Percentiles rank a stretch among this genome's conserved stretches.
These are phyloP conservation scores for Volucella bombylans DNA, from an alignment of 2,888 invertebrate genomes.

Conservation along the genomic window DNA sequence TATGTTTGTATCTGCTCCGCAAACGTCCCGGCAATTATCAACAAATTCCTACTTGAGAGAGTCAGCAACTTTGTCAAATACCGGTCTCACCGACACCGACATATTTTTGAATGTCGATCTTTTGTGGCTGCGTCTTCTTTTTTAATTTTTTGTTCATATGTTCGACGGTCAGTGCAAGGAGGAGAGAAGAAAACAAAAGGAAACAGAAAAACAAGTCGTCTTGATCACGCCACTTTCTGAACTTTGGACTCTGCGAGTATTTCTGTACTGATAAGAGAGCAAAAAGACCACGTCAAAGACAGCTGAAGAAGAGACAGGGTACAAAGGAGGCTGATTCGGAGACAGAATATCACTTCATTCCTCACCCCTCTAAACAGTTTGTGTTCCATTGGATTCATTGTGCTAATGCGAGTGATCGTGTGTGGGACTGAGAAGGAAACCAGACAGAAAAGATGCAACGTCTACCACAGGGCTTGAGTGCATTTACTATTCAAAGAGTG, in stretches of 20 bases:
- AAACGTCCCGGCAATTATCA: neutral
- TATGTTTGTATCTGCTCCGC: neutral
- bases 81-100: neutral
- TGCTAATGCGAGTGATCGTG: neutral
- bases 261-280: conserved; percentile 66
- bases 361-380: neutral
- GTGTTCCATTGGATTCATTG: neutral
- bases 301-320: too few species aligned
- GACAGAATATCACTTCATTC: neutral
- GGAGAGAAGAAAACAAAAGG: conserved; percentile 11
- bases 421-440: neutral
- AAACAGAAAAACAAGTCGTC: conserved; percentile 26
- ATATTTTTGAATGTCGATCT: neutral
- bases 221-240: conserved; percentile 70
- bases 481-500: neutral
- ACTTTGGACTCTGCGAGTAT: conserved; percentile 63
- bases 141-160: conserved; percentile 1
- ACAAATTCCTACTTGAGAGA: neutral
- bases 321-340: neutral
- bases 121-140: conserved; percentile 10
- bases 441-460: neutral
- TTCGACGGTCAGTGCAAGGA: conserved; percentile 2
- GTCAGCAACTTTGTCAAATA: conserved; percentile 20
- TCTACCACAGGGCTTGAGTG: too few species aligned
- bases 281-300: conserved; percentile 54